Evolutionary conservation across 2,113 vertebrate species (phyloP).

Genomic region (Haliaeetus leucogaster): DNA sequence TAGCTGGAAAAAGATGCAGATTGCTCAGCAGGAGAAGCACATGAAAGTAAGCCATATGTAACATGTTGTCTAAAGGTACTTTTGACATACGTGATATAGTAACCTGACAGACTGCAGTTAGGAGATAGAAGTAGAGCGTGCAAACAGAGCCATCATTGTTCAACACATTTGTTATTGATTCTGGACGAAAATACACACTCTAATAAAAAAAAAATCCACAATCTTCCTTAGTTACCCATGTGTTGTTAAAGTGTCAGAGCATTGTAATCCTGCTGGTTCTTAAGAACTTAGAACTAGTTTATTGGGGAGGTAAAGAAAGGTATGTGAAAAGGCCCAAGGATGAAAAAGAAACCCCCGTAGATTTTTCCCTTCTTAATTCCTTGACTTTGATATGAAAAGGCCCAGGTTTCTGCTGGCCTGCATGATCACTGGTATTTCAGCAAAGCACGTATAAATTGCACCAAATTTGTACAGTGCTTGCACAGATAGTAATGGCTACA

Average conservation of each 20-base stretch:
- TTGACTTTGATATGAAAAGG: neutral
- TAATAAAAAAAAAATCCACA: neutral
- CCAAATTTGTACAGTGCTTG: neutral
- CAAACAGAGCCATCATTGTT: neutral
- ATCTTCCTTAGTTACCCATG: neutral
- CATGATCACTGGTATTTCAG: neutral
- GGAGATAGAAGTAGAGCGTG: neutral
- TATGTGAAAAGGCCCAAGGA: neutral
- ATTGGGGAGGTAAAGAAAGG: neutral
- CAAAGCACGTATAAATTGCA: neutral
- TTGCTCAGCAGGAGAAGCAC: constrained; percentile 15
- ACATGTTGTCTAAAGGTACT: constrained; percentile 9
- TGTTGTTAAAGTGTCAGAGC: neutral
- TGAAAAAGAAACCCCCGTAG: neutral
- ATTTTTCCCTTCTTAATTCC: neutral
- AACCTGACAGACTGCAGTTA: neutral
- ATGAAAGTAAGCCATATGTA: neutral
- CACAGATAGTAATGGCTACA: neutral
- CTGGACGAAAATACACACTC: neutral
- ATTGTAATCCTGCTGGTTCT: neutral
- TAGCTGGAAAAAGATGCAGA: constrained; percentile 33
- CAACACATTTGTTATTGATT: neutral
- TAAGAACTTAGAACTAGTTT: neutral
- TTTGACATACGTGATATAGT: neutral
- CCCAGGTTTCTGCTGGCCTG: neutral